Evolutionary conservation across 92 coral and sea anemone species (phyloP), one percentile per base, ranked within the genome.

Genomic region (Phymanthus crucifer): DNA sequence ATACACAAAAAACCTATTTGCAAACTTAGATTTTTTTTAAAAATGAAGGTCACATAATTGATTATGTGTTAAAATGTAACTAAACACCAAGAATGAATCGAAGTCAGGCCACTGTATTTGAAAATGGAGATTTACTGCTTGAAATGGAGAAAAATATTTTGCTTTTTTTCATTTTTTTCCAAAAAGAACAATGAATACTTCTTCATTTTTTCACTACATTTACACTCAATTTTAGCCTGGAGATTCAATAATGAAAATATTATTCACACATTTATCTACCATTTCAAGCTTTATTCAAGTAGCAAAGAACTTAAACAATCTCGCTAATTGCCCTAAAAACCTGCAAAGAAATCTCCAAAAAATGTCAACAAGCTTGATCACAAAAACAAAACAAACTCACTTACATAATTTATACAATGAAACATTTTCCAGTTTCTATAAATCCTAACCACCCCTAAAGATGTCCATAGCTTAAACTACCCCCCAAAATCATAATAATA

Each of bases 371-470:
- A 37, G n/a, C 11, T 26, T 10, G 23, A 9, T 61, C 73, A 32
- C n/a, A 77, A 64, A 77, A 29, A 21, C 19, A 74, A 9, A 27
- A 23, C 40, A 54, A 54, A 54, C 10, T 58, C 38, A 1, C 23
- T 26, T 77, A n/a, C 81, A 77, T 77, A 52, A 77, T 77, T 77
- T 27, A 77, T 77, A 35, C 1, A 35, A 14, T 74, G 48, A 43
- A 43, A 43, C 18, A 43, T 43, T 43, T 5, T 43, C 48, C 10
- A 43, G 2, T 4, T 43, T 7, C 14, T 43, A 43, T 43, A 0
- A 43, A 43, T 43, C 13, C 13, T 43, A n/a, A 3, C 48, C 17
- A 8, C 48, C 14, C 13, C 48, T 43, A 43, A 14, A 43, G 48
- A 43, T 17, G 4, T 27, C 11, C 36, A 61, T 2, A 23, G 14